These are phyloP conservation scores for Lophius americanus DNA, from an alignment of 2,797 vertebrate genomes.

Conservation along the genomic window DNA sequence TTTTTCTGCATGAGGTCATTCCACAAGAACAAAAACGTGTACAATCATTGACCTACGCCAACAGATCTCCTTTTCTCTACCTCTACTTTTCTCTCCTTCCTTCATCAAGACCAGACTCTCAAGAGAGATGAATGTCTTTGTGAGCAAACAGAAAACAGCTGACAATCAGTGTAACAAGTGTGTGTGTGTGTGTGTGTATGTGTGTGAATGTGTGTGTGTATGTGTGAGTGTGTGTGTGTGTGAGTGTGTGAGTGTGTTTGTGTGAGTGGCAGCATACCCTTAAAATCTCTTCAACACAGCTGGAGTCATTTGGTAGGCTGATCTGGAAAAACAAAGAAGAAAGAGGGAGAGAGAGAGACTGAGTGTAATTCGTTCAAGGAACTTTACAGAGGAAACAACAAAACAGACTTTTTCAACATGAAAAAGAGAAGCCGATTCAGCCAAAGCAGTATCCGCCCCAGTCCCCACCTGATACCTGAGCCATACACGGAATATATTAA, in stretches of 20 bases:
- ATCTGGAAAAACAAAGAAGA: conserved; percentile 79
- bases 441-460: no score
- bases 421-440: no score
- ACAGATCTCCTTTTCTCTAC: conserved; percentile 38
- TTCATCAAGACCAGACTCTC: conserved; percentile 45
- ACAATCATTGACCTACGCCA: conserved; percentile 59
- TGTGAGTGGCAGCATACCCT: conserved; percentile 86
- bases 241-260: conserved; percentile 65
- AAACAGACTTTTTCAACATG: no score
- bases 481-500: no score
- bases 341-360: conserved; percentile 34
- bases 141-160: conserved; percentile 72
- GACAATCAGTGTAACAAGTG: conserved; percentile 57
- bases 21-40: conserved; percentile 46
- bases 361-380: no score
- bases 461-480: no score
- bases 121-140: conserved; percentile 48
- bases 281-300: conserved; percentile 97
- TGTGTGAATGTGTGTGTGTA: not conserved
- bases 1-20: conserved; percentile 58
- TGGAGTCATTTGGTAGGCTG: conserved; percentile 92
- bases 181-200: conserved; percentile 34
- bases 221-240: conserved; percentile 32
- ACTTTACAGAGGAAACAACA: no score
- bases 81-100: conserved; percentile 19